A percentile compares a stretch with the other conserved stretches of the same genome.
These are phyloP conservation scores for Liparis tanakae DNA, from an alignment of 2,797 vertebrate genomes.

Conservation along the genomic window DNA sequence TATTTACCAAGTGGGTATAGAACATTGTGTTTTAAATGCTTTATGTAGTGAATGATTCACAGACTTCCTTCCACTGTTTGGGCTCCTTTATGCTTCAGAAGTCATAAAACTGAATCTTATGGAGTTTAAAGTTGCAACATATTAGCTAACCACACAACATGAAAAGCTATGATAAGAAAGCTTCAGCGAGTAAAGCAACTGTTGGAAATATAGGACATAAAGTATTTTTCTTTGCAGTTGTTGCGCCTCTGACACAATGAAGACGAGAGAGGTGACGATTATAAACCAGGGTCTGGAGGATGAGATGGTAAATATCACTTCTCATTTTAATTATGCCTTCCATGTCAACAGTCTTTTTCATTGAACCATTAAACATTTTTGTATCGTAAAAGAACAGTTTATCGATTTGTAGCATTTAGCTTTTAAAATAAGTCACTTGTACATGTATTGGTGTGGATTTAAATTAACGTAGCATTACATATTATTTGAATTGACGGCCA, in stretches of 20 bases:
- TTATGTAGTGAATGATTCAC: background rate
- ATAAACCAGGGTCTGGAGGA: slow-evolving; percentile 91
- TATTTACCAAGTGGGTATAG: too few relatives aligned
- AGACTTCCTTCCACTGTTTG: background rate
- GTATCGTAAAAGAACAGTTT: background rate
- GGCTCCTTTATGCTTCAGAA: background rate
- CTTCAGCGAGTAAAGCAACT: background rate
- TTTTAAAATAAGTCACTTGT: background rate
- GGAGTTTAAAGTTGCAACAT: background rate
- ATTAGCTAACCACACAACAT: background rate
- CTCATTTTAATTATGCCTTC: background rate
- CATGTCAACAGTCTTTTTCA: background rate
- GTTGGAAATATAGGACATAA: background rate
- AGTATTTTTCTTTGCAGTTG: slow-evolving; percentile 20
- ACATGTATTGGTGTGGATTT: background rate
- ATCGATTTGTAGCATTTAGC: background rate
- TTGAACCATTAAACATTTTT: background rate
- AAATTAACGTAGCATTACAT: background rate
- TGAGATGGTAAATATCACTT: slow-evolving; percentile 88
- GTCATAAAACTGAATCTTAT: slow-evolving; percentile 10
- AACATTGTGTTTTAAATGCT: background rate
- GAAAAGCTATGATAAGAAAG: background rate
- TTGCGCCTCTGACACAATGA: slow-evolving; percentile 80
- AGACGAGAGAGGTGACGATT: slow-evolving; percentile 85
- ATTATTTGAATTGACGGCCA: background rate